These are phyloP conservation scores for Heliconius hewitsoni DNA, from an alignment of 1,140 invertebrate genomes.

Conservation along the genomic window DNA sequence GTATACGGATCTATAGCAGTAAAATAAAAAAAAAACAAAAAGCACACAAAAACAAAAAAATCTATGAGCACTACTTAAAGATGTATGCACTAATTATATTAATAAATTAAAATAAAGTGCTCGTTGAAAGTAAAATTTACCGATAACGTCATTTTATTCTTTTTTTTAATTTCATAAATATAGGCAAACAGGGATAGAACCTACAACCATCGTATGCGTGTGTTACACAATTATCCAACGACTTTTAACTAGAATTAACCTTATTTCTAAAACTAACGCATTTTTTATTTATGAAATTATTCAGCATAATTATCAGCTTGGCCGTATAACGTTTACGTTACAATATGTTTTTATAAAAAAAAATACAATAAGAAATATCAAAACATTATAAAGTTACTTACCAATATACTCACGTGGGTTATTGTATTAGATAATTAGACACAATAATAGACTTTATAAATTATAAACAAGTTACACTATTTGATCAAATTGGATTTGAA, in stretches of 20 bases:
- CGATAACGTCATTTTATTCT: too few species aligned
- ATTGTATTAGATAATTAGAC: not conserved
- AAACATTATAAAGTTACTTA: not conserved
- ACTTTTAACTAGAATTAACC: too few species aligned
- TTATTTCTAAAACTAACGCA: too few species aligned
- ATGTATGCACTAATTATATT: too few species aligned
- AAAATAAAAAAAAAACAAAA: not conserved
- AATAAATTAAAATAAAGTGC: not conserved
- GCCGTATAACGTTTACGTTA: not conserved
- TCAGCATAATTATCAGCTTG: not conserved
- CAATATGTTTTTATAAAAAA: not conserved
- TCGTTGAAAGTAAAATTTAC: too few species aligned
- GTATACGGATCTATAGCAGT: not conserved
- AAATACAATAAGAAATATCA: not conserved
- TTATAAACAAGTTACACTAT: not conserved
- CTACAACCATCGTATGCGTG: not conserved
- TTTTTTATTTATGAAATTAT: not conserved
- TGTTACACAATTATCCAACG: too few species aligned
- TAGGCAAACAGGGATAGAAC: too few species aligned
- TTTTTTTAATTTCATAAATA: too few species aligned
- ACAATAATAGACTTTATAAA: not conserved
- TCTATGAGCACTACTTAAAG: not conserved
- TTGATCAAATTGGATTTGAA: not conserved
- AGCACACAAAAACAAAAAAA: not conserved
- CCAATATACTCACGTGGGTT: slow-evolving; percentile 6